Evolutionary conservation across 2,797 vertebrate species (phyloP).

Genomic region (Eospalax fontanierii): DNA sequence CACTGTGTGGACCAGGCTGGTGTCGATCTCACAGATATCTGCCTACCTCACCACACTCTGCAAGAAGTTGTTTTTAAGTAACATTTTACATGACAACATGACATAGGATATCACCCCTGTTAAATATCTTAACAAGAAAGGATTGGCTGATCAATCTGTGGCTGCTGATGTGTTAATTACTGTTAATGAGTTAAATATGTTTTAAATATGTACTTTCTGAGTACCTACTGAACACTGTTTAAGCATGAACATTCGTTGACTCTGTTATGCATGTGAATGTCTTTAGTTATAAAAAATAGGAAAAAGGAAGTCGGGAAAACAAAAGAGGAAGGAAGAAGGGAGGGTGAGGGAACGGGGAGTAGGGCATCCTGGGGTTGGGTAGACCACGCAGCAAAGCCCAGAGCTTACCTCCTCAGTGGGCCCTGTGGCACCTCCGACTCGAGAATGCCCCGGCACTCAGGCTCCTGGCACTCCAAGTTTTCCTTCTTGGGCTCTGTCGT

Average conservation of each 20-base stretch:
- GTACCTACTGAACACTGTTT: background rate
- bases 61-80: background rate
- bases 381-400: fast-evolving
- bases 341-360: fast-evolving
- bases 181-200: fast-evolving
- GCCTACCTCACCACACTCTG: no score
- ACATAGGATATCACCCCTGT: no score
- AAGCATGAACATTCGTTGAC: background rate
- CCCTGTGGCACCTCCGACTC: fast-evolving
- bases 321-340: background rate
- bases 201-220: background rate
- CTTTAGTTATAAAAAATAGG: background rate
- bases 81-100: background rate
- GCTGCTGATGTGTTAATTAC: background rate
- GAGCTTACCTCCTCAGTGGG: fast-evolving
- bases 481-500: background rate
- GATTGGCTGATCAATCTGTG: background rate
- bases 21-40: no score
- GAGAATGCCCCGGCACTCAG: no score
- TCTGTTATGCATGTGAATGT: background rate
- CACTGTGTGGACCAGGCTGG: no score
- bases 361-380: no score
- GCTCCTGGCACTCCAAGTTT: no score
- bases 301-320: no score
- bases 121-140: background rate